Evolutionary conservation across 2,888 invertebrate genomes (phyloP).

Genomic region (Clanis bilineata): DNA sequence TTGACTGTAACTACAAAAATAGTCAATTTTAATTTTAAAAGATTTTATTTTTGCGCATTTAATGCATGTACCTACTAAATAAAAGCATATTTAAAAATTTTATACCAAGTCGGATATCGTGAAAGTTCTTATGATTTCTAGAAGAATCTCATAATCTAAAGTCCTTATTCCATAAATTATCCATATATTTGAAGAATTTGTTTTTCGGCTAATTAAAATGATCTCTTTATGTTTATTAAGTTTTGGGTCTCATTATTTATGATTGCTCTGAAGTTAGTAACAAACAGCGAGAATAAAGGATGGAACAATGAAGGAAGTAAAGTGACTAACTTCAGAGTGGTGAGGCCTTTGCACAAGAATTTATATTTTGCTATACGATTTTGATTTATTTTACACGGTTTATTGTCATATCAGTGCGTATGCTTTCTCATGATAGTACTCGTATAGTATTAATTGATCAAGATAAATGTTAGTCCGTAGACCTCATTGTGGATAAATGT

Average conservation of each 20-base stretch:
- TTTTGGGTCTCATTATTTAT: too few relatives aligned
- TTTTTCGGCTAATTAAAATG: not conserved
- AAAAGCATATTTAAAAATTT: too few relatives aligned
- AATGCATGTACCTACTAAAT: not conserved
- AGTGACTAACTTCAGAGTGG: too few relatives aligned
- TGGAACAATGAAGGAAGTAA: too few relatives aligned
- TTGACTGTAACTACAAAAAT: not conserved
- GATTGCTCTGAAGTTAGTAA: too few relatives aligned
- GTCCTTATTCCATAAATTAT: not conserved
- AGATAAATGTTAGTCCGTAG: conserved; percentile 1
- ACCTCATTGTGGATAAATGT: not conserved
- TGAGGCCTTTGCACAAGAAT: not conserved
- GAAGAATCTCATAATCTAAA: not conserved
- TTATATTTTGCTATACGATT: not conserved
- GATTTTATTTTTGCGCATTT: not conserved
- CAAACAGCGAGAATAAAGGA: too few relatives aligned
- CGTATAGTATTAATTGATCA: not conserved
- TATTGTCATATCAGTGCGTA: not conserved
- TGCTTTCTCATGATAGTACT: not conserved
- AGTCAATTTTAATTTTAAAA: not conserved
- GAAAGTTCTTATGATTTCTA: not conserved
- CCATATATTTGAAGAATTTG: too few relatives aligned
- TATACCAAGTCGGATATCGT: not conserved
- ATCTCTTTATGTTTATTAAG: not conserved
- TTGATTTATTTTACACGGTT: not conserved